Conservation (phyloP, 2,888 invertebrate genomes). For the Tolmerus cingulatus region DNA sequence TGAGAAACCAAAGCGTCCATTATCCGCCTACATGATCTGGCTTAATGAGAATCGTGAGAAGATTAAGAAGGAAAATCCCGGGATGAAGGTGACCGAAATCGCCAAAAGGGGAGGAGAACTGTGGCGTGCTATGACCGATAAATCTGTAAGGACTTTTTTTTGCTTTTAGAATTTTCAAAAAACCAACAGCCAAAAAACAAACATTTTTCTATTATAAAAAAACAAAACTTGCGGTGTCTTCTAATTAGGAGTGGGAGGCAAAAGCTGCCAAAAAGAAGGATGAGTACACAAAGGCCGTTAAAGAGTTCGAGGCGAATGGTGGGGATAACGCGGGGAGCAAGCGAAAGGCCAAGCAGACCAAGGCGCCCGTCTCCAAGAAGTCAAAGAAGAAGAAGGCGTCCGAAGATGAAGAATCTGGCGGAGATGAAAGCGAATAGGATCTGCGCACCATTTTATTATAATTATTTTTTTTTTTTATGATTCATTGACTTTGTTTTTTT, state of each 20-base stretch:
- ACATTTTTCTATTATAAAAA: not conserved
- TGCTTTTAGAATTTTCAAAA: no score
- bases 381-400: constrained; percentile 68
- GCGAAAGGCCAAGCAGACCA: constrained; percentile 62
- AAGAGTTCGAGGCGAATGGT: constrained; percentile 85
- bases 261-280: constrained; percentile 89
- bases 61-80: constrained; percentile 88
- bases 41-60: constrained; percentile 83
- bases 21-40: constrained; percentile 94
- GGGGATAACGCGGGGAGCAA: constrained; percentile 69
- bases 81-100: constrained; percentile 87
- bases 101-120: constrained; percentile 93
- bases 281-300: constrained; percentile 86
- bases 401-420: constrained; percentile 68
- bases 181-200: no score
- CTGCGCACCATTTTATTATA: not conserved
- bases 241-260: constrained; percentile 83
- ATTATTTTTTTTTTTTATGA: not conserved
- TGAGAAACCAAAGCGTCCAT: constrained; percentile 91
- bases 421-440: constrained; percentile 70
- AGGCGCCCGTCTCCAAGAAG: constrained; percentile 58
- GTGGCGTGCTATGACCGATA: constrained; percentile 89
- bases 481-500: constrained; percentile 1
- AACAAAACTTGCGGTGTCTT: not conserved
- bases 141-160: constrained; percentile 69